Evolutionary conservation across 2,797 vertebrate genomes (phyloP).

Genomic region (Amniataba percoides): DNA sequence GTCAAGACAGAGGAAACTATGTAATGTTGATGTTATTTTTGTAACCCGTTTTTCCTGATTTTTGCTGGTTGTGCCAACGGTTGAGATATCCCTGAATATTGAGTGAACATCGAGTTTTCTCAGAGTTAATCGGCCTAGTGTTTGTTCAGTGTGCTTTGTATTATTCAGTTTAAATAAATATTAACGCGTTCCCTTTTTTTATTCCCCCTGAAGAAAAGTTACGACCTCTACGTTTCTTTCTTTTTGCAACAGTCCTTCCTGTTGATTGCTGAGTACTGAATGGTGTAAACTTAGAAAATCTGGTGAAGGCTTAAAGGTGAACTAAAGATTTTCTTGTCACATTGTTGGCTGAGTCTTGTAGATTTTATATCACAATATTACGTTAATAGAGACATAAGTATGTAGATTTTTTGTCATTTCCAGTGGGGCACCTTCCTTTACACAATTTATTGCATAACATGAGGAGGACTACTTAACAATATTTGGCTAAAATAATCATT

Average conservation of each 20-base stretch:
- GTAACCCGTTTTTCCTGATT: constrained; percentile 1
- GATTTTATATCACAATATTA: not conserved
- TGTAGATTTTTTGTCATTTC: not conserved
- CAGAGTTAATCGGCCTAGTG: not conserved
- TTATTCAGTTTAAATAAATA: not conserved
- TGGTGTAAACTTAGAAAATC: not conserved
- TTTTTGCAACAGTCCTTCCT: not conserved
- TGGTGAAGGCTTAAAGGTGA: not conserved
- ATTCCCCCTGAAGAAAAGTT: not conserved
- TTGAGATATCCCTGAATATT: not conserved
- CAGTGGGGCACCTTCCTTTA: not conserved
- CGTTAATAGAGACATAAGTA: not conserved
- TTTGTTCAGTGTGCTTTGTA: not conserved
- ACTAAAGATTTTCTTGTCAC: no score
- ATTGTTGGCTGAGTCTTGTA: no score
- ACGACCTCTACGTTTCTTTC: not conserved
- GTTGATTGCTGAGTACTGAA: not conserved
- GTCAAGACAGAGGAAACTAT: not conserved
- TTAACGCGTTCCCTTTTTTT: not conserved
- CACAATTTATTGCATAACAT: not conserved
- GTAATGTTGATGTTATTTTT: not conserved
- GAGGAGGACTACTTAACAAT: not conserved
- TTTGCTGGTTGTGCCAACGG: not conserved
- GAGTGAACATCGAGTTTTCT: not conserved
- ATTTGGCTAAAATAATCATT: not conserved